Evolutionary conservation across 2,113 vertebrate genomes (phyloP), one percentile per base, ranked within the genome.

Genomic region (Microtus ochrogaster): DNA sequence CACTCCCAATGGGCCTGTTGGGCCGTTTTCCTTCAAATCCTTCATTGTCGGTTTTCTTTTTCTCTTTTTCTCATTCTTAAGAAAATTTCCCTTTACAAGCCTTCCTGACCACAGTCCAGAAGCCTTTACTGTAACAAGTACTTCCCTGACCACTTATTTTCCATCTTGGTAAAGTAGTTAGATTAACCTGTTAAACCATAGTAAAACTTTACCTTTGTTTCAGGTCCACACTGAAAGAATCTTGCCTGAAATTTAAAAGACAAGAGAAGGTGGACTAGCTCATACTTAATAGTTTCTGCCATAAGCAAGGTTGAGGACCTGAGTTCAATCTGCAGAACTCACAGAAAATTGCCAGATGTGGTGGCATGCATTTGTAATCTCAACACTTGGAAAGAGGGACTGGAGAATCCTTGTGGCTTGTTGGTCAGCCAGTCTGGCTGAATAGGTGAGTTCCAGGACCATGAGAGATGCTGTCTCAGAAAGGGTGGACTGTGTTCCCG

Each of bases 181-280:
- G 14, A 89, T 81, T 86, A 94, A 95, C 63, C 7, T 52, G 85
- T 73, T 91, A 78, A 96, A 44, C 3, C 39, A 83, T 91, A 70
- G 30, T 74, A 58, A 93, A 76, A 63, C 7, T 78, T 91, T 61
- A 89, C 19, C 52, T 96, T 95, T 94, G 36, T 26, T 97, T 95
- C 61, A 83, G 86, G 61, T 96, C 92, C 66, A 86, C 10, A 68
- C 11, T 74, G 19, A 92, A 96, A 94, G 41, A 92, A 90, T 92
- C 21, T 24, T 70, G 36, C 47, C 30, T 97, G 49, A 86, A 83
- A 90, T n/a, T 78, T 49, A 66, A 89, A 92, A 83, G n/a, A 82
- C 47, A 68, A 73, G 55, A 7, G 21, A 41, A 41, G 7, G 52
- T 61, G 13, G 81, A 17, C 2, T 30, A 84, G 24, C 24, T 65